Evolutionary conservation across 2,797 vertebrate species (phyloP).

Genomic region (Aselliscus stoliczkanus): DNA sequence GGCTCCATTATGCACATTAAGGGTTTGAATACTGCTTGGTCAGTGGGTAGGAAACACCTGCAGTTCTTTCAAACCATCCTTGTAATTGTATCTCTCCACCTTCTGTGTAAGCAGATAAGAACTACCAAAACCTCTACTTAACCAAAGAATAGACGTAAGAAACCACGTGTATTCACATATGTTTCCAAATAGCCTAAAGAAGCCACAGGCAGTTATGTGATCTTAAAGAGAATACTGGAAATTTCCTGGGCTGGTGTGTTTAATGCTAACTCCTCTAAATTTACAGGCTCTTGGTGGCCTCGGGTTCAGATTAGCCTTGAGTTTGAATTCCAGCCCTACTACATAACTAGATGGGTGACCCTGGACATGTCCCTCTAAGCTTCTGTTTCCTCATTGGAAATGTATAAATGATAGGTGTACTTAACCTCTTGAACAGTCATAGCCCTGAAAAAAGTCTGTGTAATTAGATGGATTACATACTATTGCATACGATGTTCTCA

Average conservation of each 20-base stretch:
- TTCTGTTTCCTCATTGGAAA: not conserved
- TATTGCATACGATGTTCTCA: not conserved
- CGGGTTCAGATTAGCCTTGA: not conserved
- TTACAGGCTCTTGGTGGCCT: not conserved
- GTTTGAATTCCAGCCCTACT: not conserved
- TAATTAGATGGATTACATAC: not conserved
- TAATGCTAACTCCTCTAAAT: not conserved
- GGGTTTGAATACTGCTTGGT: constrained; percentile 48
- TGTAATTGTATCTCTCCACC: constrained; percentile 27
- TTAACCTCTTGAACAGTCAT: not conserved
- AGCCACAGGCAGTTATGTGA: not conserved
- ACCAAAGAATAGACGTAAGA: not conserved
- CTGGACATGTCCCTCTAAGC: not conserved
- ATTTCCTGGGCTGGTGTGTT: not conserved
- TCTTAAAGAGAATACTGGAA: not conserved
- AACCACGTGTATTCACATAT: not conserved
- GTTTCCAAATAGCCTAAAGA: constrained; percentile 10
- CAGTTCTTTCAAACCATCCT: constrained; percentile 50
- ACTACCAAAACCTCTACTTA: constrained; percentile 23
- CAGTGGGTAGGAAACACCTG: constrained; percentile 55
- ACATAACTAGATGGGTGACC: not conserved
- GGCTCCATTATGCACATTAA: constrained; percentile 50
- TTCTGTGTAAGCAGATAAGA: constrained; percentile 45
- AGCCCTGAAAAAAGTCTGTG: not conserved
- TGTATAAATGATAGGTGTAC: not conserved